Base-by-base conservation (phyloP, 2,888 invertebrate species). In the Smittia sp. region DNA sequence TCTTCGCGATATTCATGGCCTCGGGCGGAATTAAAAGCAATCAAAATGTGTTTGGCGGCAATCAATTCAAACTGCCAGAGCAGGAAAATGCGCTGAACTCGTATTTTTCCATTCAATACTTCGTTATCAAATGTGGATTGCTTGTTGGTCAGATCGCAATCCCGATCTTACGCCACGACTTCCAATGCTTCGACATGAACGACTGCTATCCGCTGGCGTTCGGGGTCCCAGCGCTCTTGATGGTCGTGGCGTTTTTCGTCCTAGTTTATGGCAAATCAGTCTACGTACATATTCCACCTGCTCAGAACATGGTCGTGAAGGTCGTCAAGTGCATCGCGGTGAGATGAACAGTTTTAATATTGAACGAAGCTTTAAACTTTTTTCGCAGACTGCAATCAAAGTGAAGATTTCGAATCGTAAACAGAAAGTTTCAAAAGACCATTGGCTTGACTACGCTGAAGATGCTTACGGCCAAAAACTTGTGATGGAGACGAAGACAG, bases 1-100 rank as follows among this genome's bases (percentile, higher is more conserved):
- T 88, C 69, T 76, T 84, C 1, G 79, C 86, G 72, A 86, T 88
- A 73, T 85, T 85, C 1, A 74, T 86, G 41, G 86, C 87, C 0
- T 87, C 86, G 1, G 87, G 87, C 25, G 87, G 87, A 3, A 88
- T 88, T 76, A 88, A 88, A 77, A 86, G 88, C 1, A 87, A 87
- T 78, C 87, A 88, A 24, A 81, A 85, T 7, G 85, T 88, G 1
- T 88, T 88, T 79, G 88, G 87, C 9, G 88, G 87, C 11, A 87
- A 88, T 78, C 88, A 87, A 78, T 86, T 87, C 76, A 76, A 78
- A 1, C 75, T 81, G 7, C 80, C 81, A n/a, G 78, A 81, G 66
- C 83, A 86, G 80, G 82, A 83, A 74, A 78, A 79, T 74, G 82
- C 85, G 77, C 80, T 86, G 25, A 80, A 82, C n/a, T 79, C 82